These are phyloP conservation scores for Drosophila fuyamai DNA, from an alignment of 1,140 invertebrate genomes.

Conservation along the genomic window DNA sequence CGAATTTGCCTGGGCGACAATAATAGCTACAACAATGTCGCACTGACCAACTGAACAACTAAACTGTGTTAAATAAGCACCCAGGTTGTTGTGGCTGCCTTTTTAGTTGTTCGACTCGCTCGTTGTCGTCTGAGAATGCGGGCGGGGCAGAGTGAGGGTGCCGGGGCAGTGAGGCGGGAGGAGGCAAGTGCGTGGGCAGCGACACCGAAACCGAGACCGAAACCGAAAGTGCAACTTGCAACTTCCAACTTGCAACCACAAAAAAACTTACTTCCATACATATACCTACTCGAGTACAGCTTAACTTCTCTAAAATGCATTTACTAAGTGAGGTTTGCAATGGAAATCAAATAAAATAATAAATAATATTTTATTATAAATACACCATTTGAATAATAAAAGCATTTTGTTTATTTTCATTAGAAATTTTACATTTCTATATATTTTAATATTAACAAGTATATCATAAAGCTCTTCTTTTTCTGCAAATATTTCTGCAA, in stretches of 20 bases:
- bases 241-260: constrained; percentile 11
- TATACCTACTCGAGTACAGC: neutral
- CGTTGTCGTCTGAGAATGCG: constrained; percentile 66
- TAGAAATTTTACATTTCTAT: too few species aligned
- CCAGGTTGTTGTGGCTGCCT: constrained; percentile 4
- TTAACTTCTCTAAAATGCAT: neutral
- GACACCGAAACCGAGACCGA: constrained; percentile 21
- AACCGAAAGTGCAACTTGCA: constrained; percentile 56
- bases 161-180: neutral
- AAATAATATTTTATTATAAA: too few species aligned
- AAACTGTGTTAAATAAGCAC: constrained; percentile 14
- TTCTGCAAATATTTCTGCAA: too few species aligned
- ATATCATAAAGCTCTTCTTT: too few species aligned
- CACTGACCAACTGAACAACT: constrained; percentile 24
- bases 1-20: constrained; percentile 46
- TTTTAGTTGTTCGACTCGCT: neutral
- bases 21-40: constrained; percentile 4
- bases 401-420: too few species aligned
- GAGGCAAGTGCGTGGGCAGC: constrained; percentile 34
- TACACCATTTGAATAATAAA: too few species aligned
- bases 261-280: neutral
- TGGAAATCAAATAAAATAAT: too few species aligned
- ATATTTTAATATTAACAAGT: too few species aligned
- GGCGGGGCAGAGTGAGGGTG: constrained; percentile 22
- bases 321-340: neutral